These are phyloP conservation scores for Oreochromis tanganicae DNA, from an alignment of 2,113 vertebrate genomes.

Conservation along the genomic window DNA sequence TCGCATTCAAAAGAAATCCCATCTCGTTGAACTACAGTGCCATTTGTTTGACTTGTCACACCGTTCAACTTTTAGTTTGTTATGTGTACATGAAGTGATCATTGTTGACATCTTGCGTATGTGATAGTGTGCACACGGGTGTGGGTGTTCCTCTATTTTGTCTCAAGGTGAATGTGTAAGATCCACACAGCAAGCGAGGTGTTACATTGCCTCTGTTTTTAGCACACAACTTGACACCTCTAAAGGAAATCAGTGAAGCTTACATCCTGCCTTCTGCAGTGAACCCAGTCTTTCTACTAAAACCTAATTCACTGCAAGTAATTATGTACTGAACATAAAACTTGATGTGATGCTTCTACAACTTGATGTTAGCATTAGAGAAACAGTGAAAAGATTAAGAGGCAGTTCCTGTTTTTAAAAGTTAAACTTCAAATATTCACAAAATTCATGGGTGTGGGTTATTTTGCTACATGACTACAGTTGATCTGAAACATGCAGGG, in stretches of 20 bases:
- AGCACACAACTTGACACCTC: conserved; percentile 36
- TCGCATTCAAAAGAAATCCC: neutral
- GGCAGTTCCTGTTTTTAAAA: neutral
- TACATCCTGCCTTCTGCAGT: neutral
- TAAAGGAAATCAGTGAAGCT: conserved; percentile 1
- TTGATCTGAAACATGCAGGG: neutral
- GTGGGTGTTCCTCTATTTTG: neutral
- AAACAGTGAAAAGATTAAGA: neutral
- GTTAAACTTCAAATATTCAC: neutral
- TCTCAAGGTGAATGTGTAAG: conserved; percentile 17
- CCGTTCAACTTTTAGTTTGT: neutral
- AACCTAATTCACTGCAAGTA: neutral
- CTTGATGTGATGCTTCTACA: neutral
- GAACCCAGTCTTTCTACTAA: neutral
- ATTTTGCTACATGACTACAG: neutral
- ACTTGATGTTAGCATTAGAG: neutral
- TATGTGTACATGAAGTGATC: neutral
- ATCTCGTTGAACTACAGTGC: neutral
- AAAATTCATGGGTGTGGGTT: neutral
- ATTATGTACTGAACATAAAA: neutral
- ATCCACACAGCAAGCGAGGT: neutral
- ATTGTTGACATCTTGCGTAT: neutral
- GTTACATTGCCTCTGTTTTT: conserved; percentile 36
- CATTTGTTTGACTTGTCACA: neutral
- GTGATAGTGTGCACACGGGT: neutral